Conservation (phyloP, 2,113 vertebrate genomes). For the Eptatretus burgeri region DNA sequence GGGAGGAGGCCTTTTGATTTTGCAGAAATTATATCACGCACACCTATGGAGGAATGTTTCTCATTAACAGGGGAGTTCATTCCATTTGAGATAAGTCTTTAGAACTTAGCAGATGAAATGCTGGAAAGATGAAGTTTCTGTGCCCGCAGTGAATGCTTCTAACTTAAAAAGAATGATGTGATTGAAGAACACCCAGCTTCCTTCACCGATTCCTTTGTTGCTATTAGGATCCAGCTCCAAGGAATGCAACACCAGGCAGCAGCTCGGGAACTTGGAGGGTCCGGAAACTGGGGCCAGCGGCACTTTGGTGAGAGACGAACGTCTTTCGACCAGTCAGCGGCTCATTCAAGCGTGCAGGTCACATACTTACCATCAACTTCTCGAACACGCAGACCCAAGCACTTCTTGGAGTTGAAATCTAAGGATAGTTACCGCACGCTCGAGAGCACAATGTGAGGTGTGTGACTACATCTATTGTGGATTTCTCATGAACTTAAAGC, state of each 20-base stretch:
- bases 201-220: too few relatives aligned
- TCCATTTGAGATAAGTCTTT: too few relatives aligned
- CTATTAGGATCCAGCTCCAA: too few relatives aligned
- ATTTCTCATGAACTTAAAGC: background rate
- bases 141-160: too few relatives aligned
- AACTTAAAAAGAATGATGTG: too few relatives aligned
- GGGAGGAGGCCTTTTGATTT: too few relatives aligned
- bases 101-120: too few relatives aligned
- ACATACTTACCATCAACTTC: conserved; percentile 55
- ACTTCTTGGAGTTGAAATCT: conserved; percentile 81
- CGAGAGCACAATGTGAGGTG: conserved; percentile 47
- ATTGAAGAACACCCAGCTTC: too few relatives aligned
- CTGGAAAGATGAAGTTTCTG: too few relatives aligned
- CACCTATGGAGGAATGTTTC: too few relatives aligned
- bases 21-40: too few relatives aligned
- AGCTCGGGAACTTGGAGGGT: background rate
- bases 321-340: conserved; percentile 11
- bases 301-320: background rate
- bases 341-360: conserved; percentile 45
- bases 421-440: conserved; percentile 92
- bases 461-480: background rate
- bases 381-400: conserved; percentile 63
- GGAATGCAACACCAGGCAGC: conserved; percentile 1
- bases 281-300: background rate
- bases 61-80: too few relatives aligned